These are phyloP conservation scores for Menidia menidia DNA, from an alignment of 2,797 vertebrate genomes.

Conservation along the genomic window DNA sequence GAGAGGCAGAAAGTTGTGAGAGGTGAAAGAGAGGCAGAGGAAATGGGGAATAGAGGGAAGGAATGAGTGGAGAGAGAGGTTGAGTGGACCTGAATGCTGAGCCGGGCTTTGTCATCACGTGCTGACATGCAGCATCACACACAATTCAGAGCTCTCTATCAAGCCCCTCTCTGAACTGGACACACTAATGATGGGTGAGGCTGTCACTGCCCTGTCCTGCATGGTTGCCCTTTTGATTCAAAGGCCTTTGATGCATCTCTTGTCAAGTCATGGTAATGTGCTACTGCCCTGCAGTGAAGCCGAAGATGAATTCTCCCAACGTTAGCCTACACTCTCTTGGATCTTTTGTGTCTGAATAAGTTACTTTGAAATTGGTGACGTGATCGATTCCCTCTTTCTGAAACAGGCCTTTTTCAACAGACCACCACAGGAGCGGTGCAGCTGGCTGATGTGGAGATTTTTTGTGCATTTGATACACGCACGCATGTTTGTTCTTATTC, in stretches of 20 bases:
- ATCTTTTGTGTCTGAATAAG: constrained; percentile 55
- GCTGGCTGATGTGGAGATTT: constrained; percentile 1
- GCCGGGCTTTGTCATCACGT: constrained; percentile 73
- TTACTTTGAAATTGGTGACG: constrained; percentile 49
- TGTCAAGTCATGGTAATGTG: constrained; percentile 63
- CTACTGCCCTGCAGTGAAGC: constrained; percentile 42
- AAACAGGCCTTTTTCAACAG: constrained; percentile 26
- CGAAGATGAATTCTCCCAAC: constrained; percentile 58
- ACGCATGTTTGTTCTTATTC: neutral
- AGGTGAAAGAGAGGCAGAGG: constrained; percentile 67
- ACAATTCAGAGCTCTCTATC: constrained; percentile 73
- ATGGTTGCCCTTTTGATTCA: constrained; percentile 50
- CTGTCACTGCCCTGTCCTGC: constrained; percentile 25
- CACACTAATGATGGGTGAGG: constrained; percentile 57
- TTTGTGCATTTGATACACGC: neutral
- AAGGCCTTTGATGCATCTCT: constrained; percentile 58
- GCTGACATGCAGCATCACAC: constrained; percentile 75
- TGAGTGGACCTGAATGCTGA: constrained; percentile 71
- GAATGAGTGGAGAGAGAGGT: constrained; percentile 67
- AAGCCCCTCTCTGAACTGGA: constrained; percentile 31
- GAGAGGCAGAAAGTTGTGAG: constrained; percentile 46
- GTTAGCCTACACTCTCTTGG: constrained; percentile 48
- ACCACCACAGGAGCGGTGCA: constrained; percentile 50
- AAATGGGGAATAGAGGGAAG: constrained; percentile 51
- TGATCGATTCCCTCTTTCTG: constrained; percentile 43